Base-by-base conservation (phyloP, 37 sponge, comb jelly and placozoan species). In the Bolinopsis microptera region DNA sequence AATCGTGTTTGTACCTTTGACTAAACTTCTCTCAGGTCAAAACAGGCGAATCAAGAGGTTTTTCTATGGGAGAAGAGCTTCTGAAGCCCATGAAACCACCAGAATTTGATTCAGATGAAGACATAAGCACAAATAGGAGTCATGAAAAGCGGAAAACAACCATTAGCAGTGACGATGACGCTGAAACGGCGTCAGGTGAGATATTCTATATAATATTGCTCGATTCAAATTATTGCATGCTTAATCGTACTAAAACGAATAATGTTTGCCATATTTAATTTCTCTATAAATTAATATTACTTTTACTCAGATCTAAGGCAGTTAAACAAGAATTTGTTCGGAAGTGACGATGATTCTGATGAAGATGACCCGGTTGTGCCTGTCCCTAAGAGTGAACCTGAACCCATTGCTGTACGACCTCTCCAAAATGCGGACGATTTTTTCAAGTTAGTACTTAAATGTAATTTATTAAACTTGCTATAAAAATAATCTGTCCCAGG, bases 101-200 rank as follows among this genome's bases (percentile, higher is more conserved):
- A 80, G 90, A 86, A 48, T 86, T 86, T 41, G 90, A 86, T 34
- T 86, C 90, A 24, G 90, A 86, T 86, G 90, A 86, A 22, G 90
- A 86, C 1, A 36, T 34, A 27, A 8, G 48, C 0, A 39, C 24
- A 38, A 41, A 28, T 39, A 38, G 90, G 22, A 22, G 36, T 8
- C 26, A 22, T 16, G 80, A 77, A 32, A 77, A 77, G 33, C 27
- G 32, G 80, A 28, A 32, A 77, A 34, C 27, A 34, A 27, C 27
- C 36, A 77, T 77, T 22, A 77, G 80, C 36, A 77, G 80, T 32
- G 80, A 77, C 16, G 80, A 77, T 13, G 80, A 77, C 37, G 80
- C 80, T 21, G 80, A 77, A 16, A 32, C 27, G 33, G 22, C 80
- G 36, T 35, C 37, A 34, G 80, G 80, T 77, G n/a, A n/a, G n/a